Percentiles rank a stretch among this genome's conserved stretches.
phyloP scores from a whole-genome alignment of 2,888 invertebrate genomes.

The Habroteleia sp. region DNA sequence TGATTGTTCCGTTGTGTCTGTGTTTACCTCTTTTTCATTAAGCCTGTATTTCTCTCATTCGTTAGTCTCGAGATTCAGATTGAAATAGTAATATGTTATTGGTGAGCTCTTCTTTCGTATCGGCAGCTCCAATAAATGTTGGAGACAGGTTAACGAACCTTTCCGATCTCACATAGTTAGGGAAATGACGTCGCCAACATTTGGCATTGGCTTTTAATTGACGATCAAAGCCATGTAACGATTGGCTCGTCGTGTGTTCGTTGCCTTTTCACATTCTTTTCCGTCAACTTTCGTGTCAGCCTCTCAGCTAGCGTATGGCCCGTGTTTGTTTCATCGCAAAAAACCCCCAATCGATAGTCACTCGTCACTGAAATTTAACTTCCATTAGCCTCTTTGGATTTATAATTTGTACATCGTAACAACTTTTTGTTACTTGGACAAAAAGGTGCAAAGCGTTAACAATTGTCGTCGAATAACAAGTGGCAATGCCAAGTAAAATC shows the following conservation, averaged over 20 bases:
- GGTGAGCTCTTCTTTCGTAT: slow-evolving; percentile 75
- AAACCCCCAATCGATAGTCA: slow-evolving; percentile 15
- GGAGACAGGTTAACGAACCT: slow-evolving; percentile 80
- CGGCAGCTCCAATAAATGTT: slow-evolving; percentile 77
- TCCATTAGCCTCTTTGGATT: background rate
- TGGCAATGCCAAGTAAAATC: no score
- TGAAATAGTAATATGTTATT: slow-evolving; percentile 79
- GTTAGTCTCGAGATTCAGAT: slow-evolving; percentile 69
- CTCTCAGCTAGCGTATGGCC: slow-evolving; percentile 12
- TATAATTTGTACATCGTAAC: no score
- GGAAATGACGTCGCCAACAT: slow-evolving; percentile 73
- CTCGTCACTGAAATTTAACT: slow-evolving; percentile 10
- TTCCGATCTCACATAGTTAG: slow-evolving; percentile 62
- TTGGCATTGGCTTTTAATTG: slow-evolving; percentile 79
- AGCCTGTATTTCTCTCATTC: slow-evolving; percentile 44
- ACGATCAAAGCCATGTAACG: slow-evolving; percentile 75
- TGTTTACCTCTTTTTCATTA: slow-evolving; percentile 56
- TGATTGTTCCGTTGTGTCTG: slow-evolving; percentile 45
- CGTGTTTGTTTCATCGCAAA: slow-evolving; percentile 27
- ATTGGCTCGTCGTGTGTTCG: slow-evolving; percentile 39
- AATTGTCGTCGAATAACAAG: no score
- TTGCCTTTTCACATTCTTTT: slow-evolving; percentile 48
- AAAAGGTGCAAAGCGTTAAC: slow-evolving; percentile 28
- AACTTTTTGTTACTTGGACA: no score
- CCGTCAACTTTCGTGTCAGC: slow-evolving; percentile 47